Evolutionary conservation across 2,113 vertebrate species (phyloP), one percentile per base, ranked within the genome.

Genomic region (Elgaria multicarinata): DNA sequence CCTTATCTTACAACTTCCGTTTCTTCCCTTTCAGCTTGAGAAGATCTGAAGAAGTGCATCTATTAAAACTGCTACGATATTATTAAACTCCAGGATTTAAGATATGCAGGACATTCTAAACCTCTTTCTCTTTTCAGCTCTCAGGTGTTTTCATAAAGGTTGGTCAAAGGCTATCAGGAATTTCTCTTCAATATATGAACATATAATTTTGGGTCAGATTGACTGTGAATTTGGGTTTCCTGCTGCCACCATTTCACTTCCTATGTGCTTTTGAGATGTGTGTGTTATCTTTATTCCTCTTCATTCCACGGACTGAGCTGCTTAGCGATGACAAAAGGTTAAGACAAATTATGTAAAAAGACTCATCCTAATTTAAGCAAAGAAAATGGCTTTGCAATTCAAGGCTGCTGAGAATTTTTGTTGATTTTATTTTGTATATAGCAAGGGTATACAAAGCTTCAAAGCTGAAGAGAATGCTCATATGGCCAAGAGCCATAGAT

Each of bases 101-200:
- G 86, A 92, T 91, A 92, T 77, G 62, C 84, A 90, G 77, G 1
- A 0, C 84, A 58, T 87, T 91, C 84, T 72, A 39, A 44, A 58
- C 44, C 66, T 69, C 20, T 69, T 26, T 50, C 46, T 50, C 46
- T 50, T 26, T 31, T 0, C 87, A 87, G 87, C 92, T 0, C 36
- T 88, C 58, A 78, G 92, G 72, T 81, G 86, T 90, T 93, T 91
- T 93, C 93, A 72, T 26, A 91, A 76, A 12, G 42, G 89, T 71
- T 66, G 85, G 22, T 33, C 79, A 78, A 89, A 89, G 90, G 90
- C 6, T 93, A 92, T 85, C 13, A 71, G 88, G 76, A 91, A 83
- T 87, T 82, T 85, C 93, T 93, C 93, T 94, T 94, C 81, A 28
- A 86, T 82, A 82, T 36, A 83, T 91, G 90, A 94, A 93, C 93